phyloP scores from a whole-genome alignment of 2,113 vertebrate species.

The Felis chaus region DNA sequence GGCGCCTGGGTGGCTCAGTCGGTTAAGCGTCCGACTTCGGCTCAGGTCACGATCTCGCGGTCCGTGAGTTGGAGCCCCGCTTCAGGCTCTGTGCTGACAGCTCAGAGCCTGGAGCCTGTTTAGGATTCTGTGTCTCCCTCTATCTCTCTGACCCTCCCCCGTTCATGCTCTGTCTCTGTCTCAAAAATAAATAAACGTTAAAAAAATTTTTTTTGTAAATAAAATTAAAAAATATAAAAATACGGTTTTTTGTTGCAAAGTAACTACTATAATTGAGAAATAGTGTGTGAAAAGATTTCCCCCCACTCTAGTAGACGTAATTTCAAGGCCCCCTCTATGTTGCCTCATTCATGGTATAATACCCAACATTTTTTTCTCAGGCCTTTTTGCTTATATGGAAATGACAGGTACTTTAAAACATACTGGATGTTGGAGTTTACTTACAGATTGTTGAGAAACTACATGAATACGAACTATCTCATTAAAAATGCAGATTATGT shows the following conservation, averaged over 20 bases:
- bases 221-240: not conserved
- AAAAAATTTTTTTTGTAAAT: not conserved
- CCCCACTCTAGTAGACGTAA: not conserved
- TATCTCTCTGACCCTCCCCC: too few relatives aligned
- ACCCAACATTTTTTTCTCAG: not conserved
- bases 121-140: too few relatives aligned
- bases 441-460: constrained; percentile 36
- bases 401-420: constrained; percentile 11
- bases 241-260: not conserved
- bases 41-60: too few relatives aligned
- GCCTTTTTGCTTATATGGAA: not conserved
- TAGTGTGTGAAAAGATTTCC: not conserved
- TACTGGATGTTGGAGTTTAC: constrained; percentile 46
- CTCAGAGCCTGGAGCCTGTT: too few relatives aligned
- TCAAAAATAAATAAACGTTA: too few relatives aligned
- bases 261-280: not conserved
- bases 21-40: too few relatives aligned
- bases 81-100: too few relatives aligned
- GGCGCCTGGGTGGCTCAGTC: too few relatives aligned
- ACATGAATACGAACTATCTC: constrained; percentile 9
- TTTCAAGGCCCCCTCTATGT: not conserved
- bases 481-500: not conserved
- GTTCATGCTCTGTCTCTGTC: too few relatives aligned
- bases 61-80: too few relatives aligned
- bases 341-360: not conserved